Evolutionary conservation across 2,113 vertebrate genomes (phyloP).

Genomic region (Ovibos moschatus): DNA sequence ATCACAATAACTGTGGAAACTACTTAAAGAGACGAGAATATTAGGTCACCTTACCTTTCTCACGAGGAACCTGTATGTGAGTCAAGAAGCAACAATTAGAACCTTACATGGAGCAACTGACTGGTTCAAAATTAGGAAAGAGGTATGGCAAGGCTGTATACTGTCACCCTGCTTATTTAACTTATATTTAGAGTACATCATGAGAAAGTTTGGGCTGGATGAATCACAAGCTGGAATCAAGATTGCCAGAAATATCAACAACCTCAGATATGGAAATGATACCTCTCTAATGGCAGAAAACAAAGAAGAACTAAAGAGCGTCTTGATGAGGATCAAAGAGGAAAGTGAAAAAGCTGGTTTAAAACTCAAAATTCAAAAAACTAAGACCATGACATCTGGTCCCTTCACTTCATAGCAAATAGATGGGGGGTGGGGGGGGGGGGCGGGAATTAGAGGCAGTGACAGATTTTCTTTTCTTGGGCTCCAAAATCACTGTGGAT

Average conservation of each 20-base stretch:
- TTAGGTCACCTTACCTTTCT: not conserved
- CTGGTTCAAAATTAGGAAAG: not conserved
- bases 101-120: not conserved
- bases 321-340: not conserved
- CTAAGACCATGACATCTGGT: not conserved
- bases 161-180: not conserved
- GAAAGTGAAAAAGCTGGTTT: not conserved
- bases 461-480: not conserved
- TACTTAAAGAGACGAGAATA: accelerated
- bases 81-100: not conserved
- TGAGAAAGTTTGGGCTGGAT: not conserved
- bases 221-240: not conserved
- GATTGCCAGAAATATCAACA: not conserved
- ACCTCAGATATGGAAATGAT: not conserved
- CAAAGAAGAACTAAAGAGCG: not conserved
- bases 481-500: not conserved
- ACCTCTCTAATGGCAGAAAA: not conserved
- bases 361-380: not conserved
- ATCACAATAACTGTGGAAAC: not conserved
- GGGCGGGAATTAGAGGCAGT: not conserved
- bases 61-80: not conserved
- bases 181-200: not conserved
- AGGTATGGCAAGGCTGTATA: not conserved
- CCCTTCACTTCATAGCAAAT: not conserved
- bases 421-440: not conserved